Base-by-base conservation (phyloP, 35 echinoderm and acorn worm genomes). In the Apostichopus californicus region DNA sequence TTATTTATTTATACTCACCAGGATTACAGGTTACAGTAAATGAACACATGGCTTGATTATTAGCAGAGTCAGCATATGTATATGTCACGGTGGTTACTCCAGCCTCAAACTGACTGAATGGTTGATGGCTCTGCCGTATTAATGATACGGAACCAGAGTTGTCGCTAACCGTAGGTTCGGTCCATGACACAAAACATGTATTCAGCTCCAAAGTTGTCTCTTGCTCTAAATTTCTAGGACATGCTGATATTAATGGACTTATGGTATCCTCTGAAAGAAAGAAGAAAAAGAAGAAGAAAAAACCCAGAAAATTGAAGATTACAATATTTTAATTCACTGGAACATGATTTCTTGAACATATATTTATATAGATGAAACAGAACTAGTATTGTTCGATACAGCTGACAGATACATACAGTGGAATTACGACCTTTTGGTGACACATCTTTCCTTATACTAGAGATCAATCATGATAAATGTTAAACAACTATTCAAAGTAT, bases 11-110 rank as follows among this genome's bases (percentile, higher is more conserved):
- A 46, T 78, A 78, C 71, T 75, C n/a, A 75, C 71, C 71, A 20
- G 71, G 71, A 18, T 65, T 72, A 88, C 86, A 88, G 20, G 86
- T 88, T 15, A 88, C 86, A 23, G 20, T 72, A 72, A 88, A 88
- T 17, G 86, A 61, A 72, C 86, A 88, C 7, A 5, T 63, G 13
- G 86, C 86, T 46, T 20, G 25, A 63, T 88, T 88, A 25, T 23
- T 60, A 46, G 86, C n/a, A 26, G 59, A 60, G 59, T 88, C 86
- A 14, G 55, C 86, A 54, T 88, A 88, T 22, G 86, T 88, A 52
- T 88, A 88, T 9, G 59, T 88, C 13, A 88, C 86, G 18, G 56
- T 65, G 5, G 86, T 88, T 53, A 65, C 58, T 23, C 86, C 86
- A 64, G 12, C 24, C 14, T 57, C 55, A 88, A 88, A 88, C 17